Base-by-base conservation (phyloP, 2,797 vertebrate genomes). In the Alfaro cultratus region DNA sequence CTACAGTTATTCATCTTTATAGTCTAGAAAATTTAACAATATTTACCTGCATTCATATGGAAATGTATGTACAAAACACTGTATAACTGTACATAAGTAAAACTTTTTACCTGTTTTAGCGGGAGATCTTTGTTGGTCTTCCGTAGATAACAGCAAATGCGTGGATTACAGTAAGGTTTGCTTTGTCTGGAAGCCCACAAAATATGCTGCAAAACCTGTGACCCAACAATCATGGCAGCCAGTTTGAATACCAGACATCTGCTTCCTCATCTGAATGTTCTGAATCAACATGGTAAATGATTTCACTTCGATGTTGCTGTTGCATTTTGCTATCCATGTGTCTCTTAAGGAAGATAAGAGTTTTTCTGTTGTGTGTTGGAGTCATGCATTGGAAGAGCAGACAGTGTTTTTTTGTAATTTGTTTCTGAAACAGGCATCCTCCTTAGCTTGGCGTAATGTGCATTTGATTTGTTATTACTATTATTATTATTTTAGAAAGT, bases 171-270 rank as follows among this genome's bases (percentile, higher is more conserved):
- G 67, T 12, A 26, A 26, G 18, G 12, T 31, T 70, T 23, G 67
- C 26, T 43, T 43, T 43, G 5, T 13, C 43, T 43, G 11, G 4
- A 0, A 2, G 15, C 15, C 4, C 36, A 43, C 10, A 70, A 70
- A 70, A 70, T 39, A 70, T 70, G 67, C 39, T 43, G 39, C 39
- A 43, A 26, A 70, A 70, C 67, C 67, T 70, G 67, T 70, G 21
- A 70, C 0, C 39, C 64, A 23, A 41, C 34, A 41, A 8, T 39
- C 36, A 10, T 70, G 23, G 8, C 39, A 23, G 8, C 26, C 18
- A 43, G 23, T 70, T 43, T 43, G 23, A 11, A 43, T 43, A 13
- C 36, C 5, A n/a, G 34, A 0, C 36, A 26, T 11, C 23, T 53
- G 9, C 21, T 45, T 71, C 23, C 68, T 45, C 26, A 10, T 53